Percentiles rank a stretch among this genome's conserved stretches.
These are phyloP conservation scores for Aricia artaxerxes DNA, from an alignment of 2,888 invertebrate species.

Conservation along the genomic window DNA sequence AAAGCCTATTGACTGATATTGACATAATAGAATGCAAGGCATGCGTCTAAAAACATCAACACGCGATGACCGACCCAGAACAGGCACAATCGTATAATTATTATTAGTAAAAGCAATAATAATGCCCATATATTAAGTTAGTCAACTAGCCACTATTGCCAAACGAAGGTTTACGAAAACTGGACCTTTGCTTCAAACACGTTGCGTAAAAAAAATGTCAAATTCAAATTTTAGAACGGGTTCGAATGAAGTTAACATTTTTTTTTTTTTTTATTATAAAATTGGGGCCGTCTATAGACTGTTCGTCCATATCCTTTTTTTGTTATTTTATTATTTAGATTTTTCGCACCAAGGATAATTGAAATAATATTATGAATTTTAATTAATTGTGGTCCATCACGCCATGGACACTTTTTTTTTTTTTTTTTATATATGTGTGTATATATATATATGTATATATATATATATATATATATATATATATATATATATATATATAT, in stretches of 20 bases:
- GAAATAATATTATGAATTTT: too few relatives aligned
- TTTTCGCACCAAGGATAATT: too few relatives aligned
- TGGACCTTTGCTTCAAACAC: background rate
- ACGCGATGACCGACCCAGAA: conserved; percentile 18
- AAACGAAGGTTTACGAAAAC: background rate
- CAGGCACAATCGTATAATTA: conserved; percentile 12
- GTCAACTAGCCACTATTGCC: conserved; percentile 7
- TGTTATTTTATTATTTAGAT: too few relatives aligned
- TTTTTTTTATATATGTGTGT: too few relatives aligned
- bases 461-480: too few relatives aligned
- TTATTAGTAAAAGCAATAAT: conserved; percentile 41
- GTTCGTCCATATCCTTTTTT: too few relatives aligned
- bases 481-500: too few relatives aligned
- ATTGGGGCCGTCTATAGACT: too few relatives aligned
- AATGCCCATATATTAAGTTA: conserved; percentile 34
- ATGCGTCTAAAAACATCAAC: conserved; percentile 9
- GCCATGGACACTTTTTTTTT: too few relatives aligned
- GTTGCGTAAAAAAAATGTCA: background rate
- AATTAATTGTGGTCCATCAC: too few relatives aligned
- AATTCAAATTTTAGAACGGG: background rate
- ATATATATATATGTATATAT: too few relatives aligned
- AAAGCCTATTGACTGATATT: background rate
- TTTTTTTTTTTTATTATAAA: too few relatives aligned
- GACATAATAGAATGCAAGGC: conserved; percentile 11
- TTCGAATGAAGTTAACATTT: background rate